These are phyloP conservation scores for Mya arenaria DNA, from an alignment of 1,140 invertebrate species.

Conservation along the genomic window DNA sequence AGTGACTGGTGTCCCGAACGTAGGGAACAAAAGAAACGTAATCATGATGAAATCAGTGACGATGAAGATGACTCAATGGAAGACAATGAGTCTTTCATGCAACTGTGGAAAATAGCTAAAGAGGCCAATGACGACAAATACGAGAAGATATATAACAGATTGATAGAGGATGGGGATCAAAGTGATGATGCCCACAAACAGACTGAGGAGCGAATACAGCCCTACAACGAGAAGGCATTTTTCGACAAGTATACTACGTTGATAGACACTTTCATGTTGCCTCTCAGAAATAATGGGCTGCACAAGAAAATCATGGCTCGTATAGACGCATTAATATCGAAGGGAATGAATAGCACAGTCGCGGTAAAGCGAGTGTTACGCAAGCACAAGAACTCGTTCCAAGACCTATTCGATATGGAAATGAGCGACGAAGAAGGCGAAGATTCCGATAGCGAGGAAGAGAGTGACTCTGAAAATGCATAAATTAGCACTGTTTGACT, in stretches of 20 bases:
- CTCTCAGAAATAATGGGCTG: neutral
- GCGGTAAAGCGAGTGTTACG: neutral
- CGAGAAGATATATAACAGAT: neutral
- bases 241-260: constrained; percentile 2
- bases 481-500: neutral
- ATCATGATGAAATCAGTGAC: neutral
- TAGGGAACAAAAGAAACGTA: neutral
- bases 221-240: neutral
- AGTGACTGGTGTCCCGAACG: neutral
- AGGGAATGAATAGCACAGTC: too few relatives aligned
- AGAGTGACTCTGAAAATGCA: constrained; percentile 4
- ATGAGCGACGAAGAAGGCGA: neutral
- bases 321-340: too few relatives aligned
- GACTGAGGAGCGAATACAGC: constrained; percentile 5
- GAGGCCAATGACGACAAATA: neutral
- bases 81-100: neutral
- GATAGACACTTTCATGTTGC: neutral
- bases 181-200: neutral
- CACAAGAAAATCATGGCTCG: neutral
- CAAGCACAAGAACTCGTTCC: neutral
- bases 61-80: too few relatives aligned
- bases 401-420: neutral
- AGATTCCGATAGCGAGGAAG: neutral
- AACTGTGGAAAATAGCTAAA: neutral
- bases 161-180: neutral